Percentiles rank a stretch among this genome's conserved stretches.
These are phyloP conservation scores for Gymnothorax javanicus DNA, from an alignment of 2,797 vertebrate genomes.

Conservation along the genomic window DNA sequence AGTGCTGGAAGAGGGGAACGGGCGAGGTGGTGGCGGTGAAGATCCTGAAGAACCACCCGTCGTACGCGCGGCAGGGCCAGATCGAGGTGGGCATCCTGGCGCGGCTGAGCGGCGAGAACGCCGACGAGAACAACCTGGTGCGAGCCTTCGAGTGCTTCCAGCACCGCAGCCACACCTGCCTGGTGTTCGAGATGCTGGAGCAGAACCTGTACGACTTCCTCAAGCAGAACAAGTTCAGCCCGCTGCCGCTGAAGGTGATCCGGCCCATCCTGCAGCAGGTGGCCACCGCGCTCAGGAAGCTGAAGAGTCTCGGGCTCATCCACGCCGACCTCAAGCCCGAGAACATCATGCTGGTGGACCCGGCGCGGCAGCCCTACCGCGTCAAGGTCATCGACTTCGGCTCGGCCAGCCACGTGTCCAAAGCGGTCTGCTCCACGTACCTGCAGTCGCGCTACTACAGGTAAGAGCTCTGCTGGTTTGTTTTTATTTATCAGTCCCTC, in stretches of 20 bases:
- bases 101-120: conserved; percentile 93
- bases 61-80: conserved; percentile 95
- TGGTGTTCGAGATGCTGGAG: conserved; percentile 99
- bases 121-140: conserved; percentile 96
- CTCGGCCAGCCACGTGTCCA: conserved; percentile 98
- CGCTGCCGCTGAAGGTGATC: conserved; percentile 95
- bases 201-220: conserved; percentile 98
- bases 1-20: conserved; percentile 98
- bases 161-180: conserved; percentile 95
- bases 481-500: too few species aligned
- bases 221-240: conserved; percentile 99
- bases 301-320: conserved; percentile 97
- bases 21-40: conserved; percentile 96
- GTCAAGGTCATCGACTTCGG: conserved; percentile 99
- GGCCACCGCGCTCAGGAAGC: conserved; percentile 94
- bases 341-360: conserved; percentile 99
- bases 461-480: conserved; percentile 66
- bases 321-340: conserved; percentile 99
- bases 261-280: conserved; percentile 97
- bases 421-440: conserved; percentile 98
- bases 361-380: conserved; percentile 92
- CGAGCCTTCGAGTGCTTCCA: conserved; percentile 98
- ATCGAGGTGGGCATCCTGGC: conserved; percentile 98
- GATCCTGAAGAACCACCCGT: conserved; percentile 98
- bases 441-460: conserved; percentile 99